A percentile compares a stretch with the other conserved stretches of the same genome.
Evolutionary conservation across 2,113 vertebrate genomes (phyloP).

Genomic region (Reinhardtius hippoglossoides): DNA sequence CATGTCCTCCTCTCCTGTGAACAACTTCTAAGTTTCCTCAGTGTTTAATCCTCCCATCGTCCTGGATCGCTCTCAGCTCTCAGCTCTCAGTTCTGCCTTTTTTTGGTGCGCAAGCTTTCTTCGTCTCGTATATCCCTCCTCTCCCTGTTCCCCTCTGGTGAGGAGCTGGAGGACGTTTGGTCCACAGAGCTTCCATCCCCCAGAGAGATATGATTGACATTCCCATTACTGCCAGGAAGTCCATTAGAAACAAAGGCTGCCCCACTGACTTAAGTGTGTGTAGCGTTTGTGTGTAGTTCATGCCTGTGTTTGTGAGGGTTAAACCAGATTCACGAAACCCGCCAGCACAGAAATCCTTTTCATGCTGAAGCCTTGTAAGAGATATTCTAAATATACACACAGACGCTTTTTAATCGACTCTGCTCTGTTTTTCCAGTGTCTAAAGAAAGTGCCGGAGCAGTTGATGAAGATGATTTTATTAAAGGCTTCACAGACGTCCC

Average conservation of each 20-base stretch:
- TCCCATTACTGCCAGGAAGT: constrained; percentile 65
- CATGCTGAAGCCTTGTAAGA: not conserved
- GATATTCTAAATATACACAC: not conserved
- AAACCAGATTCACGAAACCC: constrained; percentile 17
- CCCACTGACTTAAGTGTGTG: not conserved
- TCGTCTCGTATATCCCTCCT: constrained; percentile 9
- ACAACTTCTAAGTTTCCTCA: not conserved
- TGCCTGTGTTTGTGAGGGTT: constrained; percentile 11
- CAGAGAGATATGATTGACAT: constrained; percentile 58
- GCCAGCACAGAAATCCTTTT: not conserved
- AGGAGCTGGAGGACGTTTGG: constrained; percentile 32
- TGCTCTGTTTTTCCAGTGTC: constrained; percentile 79
- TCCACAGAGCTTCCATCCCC: constrained; percentile 34
- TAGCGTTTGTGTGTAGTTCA: constrained; percentile 16
- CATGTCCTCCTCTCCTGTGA: not conserved
- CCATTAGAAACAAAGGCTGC: constrained; percentile 58
- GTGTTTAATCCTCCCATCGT: constrained; percentile 8
- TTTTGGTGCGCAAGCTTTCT: not conserved
- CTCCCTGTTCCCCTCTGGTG: not conserved
- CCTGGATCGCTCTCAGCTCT: not conserved
- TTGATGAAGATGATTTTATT: constrained; percentile 97
- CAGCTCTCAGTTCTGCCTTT: not conserved
- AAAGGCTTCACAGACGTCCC: constrained; percentile 96
- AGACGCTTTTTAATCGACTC: not conserved
- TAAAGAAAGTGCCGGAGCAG: constrained; percentile 90